Conservation (phyloP, 2,113 vertebrate genomes). For the Calyptomena viridis region DNA sequence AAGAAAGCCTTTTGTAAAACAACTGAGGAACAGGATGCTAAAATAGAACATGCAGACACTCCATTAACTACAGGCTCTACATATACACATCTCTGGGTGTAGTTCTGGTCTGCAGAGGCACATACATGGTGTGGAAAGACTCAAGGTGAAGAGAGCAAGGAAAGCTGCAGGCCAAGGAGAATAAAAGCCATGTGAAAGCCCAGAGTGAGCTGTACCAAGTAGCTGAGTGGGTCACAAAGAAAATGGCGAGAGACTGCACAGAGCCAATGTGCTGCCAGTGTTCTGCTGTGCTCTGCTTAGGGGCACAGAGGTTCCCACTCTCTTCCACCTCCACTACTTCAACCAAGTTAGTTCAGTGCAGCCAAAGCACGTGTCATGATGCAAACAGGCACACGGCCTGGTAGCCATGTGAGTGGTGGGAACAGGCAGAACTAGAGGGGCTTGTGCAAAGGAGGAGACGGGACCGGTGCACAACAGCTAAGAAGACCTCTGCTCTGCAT, state of each 20-base stretch:
- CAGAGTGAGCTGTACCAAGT: background rate
- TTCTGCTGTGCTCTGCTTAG: background rate
- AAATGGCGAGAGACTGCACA: background rate
- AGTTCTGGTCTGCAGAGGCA: background rate
- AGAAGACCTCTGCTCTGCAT: accelerated
- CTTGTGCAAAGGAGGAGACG: background rate
- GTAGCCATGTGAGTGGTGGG: accelerated
- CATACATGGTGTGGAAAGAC: background rate
- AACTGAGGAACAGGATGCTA: background rate
- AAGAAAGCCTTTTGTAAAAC: background rate
- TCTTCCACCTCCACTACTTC: background rate
- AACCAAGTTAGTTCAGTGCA: background rate
- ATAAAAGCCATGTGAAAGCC: background rate
- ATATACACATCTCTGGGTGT: background rate
- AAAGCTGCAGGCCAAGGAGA: background rate
- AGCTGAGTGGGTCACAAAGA: background rate
- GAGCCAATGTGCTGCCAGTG: accelerated
- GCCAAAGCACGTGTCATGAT: accelerated
- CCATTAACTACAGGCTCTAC: background rate
- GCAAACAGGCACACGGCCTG: background rate
- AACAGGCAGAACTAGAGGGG: background rate
- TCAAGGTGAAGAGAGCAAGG: background rate
- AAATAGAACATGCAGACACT: background rate
- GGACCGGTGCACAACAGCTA: too few relatives aligned
- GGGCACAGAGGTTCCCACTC: background rate